These are phyloP conservation scores for Chrysopilus asiliformis DNA, from an alignment of 2,888 invertebrate species.

Conservation along the genomic window DNA sequence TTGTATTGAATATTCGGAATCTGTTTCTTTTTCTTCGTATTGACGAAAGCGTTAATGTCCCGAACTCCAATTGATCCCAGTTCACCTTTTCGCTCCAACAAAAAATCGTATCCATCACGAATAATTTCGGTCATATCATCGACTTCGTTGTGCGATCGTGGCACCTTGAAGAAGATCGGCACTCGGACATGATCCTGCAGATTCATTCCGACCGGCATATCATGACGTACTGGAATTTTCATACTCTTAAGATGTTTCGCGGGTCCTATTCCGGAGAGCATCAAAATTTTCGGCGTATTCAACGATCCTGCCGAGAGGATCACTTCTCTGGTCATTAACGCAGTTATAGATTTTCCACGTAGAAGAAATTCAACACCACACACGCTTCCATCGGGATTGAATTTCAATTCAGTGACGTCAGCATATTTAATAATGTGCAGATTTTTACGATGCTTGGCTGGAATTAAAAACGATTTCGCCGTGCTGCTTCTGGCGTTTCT, in stretches of 20 bases:
- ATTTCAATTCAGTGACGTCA: conserved; percentile 37
- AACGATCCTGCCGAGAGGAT: conserved; percentile 76
- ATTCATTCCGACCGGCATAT: conserved; percentile 44
- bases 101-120: conserved; percentile 30
- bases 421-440: conserved; percentile 40
- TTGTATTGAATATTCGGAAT: conserved; percentile 41
- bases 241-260: conserved; percentile 45
- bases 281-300: conserved; percentile 72
- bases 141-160: conserved; percentile 27
- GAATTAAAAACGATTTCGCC: conserved; percentile 52
- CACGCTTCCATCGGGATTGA: conserved; percentile 19
- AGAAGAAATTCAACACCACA: conserved; percentile 59
- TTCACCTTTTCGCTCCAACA: conserved; percentile 36
- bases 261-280: conserved; percentile 71
- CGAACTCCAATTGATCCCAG: conserved; percentile 33
- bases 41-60: conserved; percentile 38
- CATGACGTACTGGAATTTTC: conserved; percentile 44
- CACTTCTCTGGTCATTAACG: conserved; percentile 49
- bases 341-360: conserved; percentile 49
- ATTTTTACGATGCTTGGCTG: conserved; percentile 37
- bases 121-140: conserved; percentile 4
- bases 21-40: conserved; percentile 27
- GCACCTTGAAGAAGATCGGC: conserved; percentile 50
- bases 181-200: conserved; percentile 65
- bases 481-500: conserved; percentile 43